Evolutionary conservation across 1,140 invertebrate species (phyloP).

Genomic region (Diachasma alloeum): DNA sequence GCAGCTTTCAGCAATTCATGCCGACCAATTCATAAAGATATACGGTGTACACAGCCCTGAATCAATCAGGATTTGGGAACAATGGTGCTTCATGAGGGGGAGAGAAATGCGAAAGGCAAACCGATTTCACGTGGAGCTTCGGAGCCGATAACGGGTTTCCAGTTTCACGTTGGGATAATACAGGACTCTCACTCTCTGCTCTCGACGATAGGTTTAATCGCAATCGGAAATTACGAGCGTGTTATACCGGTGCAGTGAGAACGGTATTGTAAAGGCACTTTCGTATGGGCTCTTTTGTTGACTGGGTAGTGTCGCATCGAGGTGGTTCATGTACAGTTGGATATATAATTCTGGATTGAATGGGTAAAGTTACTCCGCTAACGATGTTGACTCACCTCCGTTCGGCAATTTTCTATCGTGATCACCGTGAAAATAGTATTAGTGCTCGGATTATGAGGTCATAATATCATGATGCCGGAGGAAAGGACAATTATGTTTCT

Average conservation of each 20-base stretch:
- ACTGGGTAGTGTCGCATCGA: neutral
- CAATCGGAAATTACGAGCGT: conserved; percentile 28
- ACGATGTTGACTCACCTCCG: neutral
- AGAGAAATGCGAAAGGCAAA: conserved; percentile 16
- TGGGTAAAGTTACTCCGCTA: neutral
- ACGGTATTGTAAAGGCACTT: neutral
- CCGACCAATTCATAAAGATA: neutral
- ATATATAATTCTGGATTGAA: neutral
- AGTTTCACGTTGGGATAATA: conserved; percentile 3
- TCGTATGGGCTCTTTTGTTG: neutral
- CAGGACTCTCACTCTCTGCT: neutral
- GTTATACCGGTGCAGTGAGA: conserved; percentile 1
- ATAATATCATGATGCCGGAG: neutral
- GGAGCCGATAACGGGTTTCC: conserved; percentile 12
- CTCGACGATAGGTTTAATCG: conserved; percentile 30
- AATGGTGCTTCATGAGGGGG: neutral
- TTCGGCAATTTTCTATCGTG: neutral
- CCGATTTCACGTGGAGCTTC: conserved; percentile 8
- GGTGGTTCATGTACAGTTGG: neutral
- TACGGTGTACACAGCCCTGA: neutral
- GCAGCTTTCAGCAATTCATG: neutral
- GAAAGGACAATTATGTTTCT: neutral
- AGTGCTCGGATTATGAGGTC: neutral
- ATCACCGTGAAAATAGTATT: neutral
- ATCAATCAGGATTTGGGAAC: neutral